Evolutionary conservation across 35 echinoderm and acorn worm species (phyloP).

Genomic region (Lytechinus variegatus): DNA sequence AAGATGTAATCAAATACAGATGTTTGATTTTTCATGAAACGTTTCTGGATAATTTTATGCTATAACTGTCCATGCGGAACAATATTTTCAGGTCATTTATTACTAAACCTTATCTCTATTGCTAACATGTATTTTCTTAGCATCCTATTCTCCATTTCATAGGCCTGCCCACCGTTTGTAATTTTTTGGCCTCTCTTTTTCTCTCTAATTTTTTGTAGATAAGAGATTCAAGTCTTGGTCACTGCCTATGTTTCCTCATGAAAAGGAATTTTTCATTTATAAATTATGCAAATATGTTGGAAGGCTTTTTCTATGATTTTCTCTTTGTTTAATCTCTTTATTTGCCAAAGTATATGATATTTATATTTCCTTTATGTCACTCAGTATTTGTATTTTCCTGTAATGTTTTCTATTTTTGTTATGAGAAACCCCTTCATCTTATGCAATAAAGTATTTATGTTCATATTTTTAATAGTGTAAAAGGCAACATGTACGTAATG

Average conservation of each 20-base stretch:
- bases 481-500: not conserved
- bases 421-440: not conserved
- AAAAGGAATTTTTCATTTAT: not conserved
- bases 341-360: not conserved
- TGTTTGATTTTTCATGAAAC: not conserved
- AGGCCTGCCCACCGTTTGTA: not conserved
- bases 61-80: not conserved
- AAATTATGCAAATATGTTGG: not conserved
- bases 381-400: constrained; percentile 13
- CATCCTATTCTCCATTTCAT: not conserved
- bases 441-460: not conserved
- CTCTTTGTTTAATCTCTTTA: not conserved
- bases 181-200: not conserved
- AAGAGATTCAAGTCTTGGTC: not conserved
- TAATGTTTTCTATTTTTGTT: not conserved
- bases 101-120: not conserved
- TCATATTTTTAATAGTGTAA: not conserved
- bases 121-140: not conserved
- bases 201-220: not conserved
- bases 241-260: not conserved
- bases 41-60: not conserved
- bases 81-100: not conserved
- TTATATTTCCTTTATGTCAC: not conserved
- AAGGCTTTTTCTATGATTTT: not conserved
- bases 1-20: not conserved